phyloP scores from a whole-genome alignment of 2,888 invertebrate genomes.

The Melieria omissa region DNA sequence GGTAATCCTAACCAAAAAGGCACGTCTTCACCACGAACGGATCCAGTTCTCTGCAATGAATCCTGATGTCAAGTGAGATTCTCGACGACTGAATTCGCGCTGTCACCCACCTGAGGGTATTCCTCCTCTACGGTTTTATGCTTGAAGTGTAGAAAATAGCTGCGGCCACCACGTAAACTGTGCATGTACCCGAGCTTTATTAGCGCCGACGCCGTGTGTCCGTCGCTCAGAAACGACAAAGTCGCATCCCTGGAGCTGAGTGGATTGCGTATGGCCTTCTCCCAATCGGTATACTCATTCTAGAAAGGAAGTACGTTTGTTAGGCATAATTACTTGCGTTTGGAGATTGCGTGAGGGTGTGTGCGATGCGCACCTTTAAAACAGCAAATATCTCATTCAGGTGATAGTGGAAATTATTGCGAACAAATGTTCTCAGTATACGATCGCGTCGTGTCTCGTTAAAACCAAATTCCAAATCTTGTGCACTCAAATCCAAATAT shows the following conservation, averaged over 20 bases:
- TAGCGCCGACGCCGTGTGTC: conserved; percentile 87
- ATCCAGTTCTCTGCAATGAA: conserved; percentile 76
- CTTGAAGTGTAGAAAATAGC: conserved; percentile 89
- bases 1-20: conserved; percentile 88
- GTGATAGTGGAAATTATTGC: conserved; percentile 95
- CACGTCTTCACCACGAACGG: conserved; percentile 87
- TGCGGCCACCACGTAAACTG: conserved; percentile 80
- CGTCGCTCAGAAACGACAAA: conserved; percentile 89
- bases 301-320: conserved; percentile 52
- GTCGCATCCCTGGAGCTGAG: conserved; percentile 87
- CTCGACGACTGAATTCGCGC: background rate
- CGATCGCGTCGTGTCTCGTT: conserved; percentile 88
- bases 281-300: conserved; percentile 98
- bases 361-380: conserved; percentile 68
- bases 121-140: conserved; percentile 86
- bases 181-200: conserved; percentile 84
- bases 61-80: background rate
- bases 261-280: conserved; percentile 86
- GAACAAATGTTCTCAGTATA: conserved; percentile 89
- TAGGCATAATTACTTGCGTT: background rate
- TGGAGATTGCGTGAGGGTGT: background rate
- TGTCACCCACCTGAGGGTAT: conserved; percentile 75
- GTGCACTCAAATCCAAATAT: conserved; percentile 83
- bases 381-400: conserved; percentile 95
- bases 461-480: conserved; percentile 90